These are phyloP conservation scores for Ochlodes sylvanus DNA, from an alignment of 2,888 invertebrate genomes.

Conservation along the genomic window DNA sequence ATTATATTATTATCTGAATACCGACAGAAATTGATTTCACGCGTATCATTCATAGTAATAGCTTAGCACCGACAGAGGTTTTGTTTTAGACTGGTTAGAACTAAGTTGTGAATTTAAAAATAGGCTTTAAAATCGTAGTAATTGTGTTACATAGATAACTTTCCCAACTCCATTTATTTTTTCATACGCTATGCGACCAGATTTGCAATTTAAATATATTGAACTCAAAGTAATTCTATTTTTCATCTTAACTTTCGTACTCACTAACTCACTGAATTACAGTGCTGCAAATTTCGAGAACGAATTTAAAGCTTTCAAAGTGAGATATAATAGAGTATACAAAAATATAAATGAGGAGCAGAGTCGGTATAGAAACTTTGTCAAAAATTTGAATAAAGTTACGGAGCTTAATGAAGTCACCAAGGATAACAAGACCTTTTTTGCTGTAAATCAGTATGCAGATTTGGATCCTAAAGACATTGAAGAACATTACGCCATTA, in stretches of 20 bases:
- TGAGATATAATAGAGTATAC: constrained; percentile 57
- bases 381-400: constrained; percentile 55
- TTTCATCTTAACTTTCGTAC: constrained; percentile 14
- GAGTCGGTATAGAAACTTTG: constrained; percentile 54
- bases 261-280: constrained; percentile 38
- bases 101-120: neutral
- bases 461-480: constrained; percentile 57
- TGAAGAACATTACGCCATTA: constrained; percentile 55
- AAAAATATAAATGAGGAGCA: constrained; percentile 47
- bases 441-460: constrained; percentile 59
- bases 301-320: constrained; percentile 55
- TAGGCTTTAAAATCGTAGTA: neutral
- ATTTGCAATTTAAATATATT: constrained; percentile 15
- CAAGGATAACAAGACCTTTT: constrained; percentile 48
- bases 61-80: neutral
- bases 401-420: constrained; percentile 53
- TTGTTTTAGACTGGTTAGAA: no score
- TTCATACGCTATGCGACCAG: neutral
- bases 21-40: neutral
- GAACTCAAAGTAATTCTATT: neutral
- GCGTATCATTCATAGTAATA: neutral
- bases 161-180: neutral
- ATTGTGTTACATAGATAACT: neutral
- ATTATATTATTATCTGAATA: neutral
- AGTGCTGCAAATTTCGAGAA: constrained; percentile 43